Percentiles rank a stretch among this genome's conserved stretches.
phyloP scores from a whole-genome alignment of 2,888 invertebrate species.

The Hyles lineata region DNA sequence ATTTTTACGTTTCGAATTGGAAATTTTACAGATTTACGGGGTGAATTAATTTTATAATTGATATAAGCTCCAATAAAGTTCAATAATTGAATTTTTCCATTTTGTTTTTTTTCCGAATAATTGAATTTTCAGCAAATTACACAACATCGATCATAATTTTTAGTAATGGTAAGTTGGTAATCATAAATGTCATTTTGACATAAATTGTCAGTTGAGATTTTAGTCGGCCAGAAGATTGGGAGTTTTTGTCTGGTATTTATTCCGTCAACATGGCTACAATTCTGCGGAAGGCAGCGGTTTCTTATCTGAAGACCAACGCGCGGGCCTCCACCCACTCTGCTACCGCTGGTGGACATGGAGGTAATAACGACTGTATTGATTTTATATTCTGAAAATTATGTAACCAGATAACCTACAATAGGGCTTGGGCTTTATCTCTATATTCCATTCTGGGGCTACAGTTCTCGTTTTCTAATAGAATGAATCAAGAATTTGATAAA shows the following conservation, averaged over 20 bases:
- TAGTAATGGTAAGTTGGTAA: neutral
- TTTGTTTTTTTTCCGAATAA: too few species aligned
- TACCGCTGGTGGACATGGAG: slow-evolving; percentile 78
- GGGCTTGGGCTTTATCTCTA: slow-evolving; percentile 7
- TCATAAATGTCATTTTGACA: neutral
- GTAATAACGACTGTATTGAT: slow-evolving; percentile 50
- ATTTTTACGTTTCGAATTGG: too few species aligned
- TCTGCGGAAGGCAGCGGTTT: slow-evolving; percentile 71
- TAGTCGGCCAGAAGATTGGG: slow-evolving; percentile 7
- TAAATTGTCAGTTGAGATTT: slow-evolving; percentile 10
- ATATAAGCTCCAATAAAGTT: too few species aligned
- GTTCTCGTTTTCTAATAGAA: neutral
- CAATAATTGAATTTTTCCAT: too few species aligned
- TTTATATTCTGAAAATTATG: slow-evolving; percentile 64
- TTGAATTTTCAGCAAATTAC: too few species aligned
- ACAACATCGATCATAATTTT: too few species aligned
- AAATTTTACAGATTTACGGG: too few species aligned
- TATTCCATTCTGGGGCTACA: neutral
- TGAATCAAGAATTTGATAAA: neutral
- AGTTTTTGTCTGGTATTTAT: slow-evolving; percentile 31
- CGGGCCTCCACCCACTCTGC: slow-evolving; percentile 72
- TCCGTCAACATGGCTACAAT: slow-evolving; percentile 75
- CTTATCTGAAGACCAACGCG: slow-evolving; percentile 77
- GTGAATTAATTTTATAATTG: too few species aligned
- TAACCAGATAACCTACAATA: slow-evolving; percentile 73